Evolutionary conservation across 2,113 vertebrate species (phyloP).

Genomic region (Lipophrys pholis): DNA sequence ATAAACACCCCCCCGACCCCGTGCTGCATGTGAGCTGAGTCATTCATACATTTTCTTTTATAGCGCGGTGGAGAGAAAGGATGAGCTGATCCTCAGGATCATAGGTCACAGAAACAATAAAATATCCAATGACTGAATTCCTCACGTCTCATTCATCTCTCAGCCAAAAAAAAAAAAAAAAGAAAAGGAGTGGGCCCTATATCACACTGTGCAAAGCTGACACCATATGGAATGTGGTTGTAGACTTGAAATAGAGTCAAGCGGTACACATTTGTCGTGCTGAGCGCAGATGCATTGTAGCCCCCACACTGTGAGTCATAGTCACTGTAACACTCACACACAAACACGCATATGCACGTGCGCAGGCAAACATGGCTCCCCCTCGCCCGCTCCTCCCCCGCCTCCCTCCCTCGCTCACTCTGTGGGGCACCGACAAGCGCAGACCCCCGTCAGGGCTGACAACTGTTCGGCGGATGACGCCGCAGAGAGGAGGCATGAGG

Average conservation of each 20-base stretch:
- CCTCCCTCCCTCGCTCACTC: not conserved
- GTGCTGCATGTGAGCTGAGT: constrained; percentile 22
- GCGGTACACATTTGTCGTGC: constrained; percentile 73
- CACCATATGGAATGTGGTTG: constrained; percentile 77
- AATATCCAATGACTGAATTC: constrained; percentile 1
- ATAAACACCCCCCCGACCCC: not conserved
- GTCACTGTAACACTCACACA: constrained; percentile 63
- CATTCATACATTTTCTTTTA: constrained; percentile 16
- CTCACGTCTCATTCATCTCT: constrained; percentile 47
- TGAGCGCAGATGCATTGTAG: constrained; percentile 78
- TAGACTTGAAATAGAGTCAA: constrained; percentile 73
- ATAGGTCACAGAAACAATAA: not conserved
- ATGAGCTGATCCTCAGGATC: not conserved
- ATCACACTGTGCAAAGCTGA: constrained; percentile 49
- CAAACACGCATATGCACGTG: constrained; percentile 21
- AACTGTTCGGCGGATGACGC: constrained; percentile 76
- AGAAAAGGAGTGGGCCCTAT: constrained; percentile 15
- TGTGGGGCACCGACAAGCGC: constrained; percentile 58
- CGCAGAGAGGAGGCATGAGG: constrained; percentile 58
- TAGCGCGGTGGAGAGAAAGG: no score
- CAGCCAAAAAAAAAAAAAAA: not conserved
- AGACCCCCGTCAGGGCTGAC: constrained; percentile 75
- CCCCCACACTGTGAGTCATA: constrained; percentile 78
- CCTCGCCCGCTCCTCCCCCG: constrained; percentile 9
- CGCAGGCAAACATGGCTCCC: constrained; percentile 32